Conservation (phyloP, 2,888 invertebrate genomes). For the Girardia tigrina region DNA sequence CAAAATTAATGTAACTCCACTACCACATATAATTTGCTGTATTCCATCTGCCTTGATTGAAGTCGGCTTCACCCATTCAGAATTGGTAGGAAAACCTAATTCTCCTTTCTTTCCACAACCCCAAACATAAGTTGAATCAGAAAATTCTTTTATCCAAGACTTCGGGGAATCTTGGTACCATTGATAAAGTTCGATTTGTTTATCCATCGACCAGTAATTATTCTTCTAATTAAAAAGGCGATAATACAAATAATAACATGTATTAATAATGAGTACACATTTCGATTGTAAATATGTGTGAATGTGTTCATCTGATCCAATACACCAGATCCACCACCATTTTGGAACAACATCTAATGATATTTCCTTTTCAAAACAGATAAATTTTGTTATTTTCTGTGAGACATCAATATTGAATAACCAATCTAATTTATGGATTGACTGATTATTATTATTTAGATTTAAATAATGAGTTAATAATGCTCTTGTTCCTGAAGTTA, state of each 20-base stretch:
- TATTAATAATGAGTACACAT: background rate
- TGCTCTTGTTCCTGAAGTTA: too few species aligned
- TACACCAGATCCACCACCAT: slow-evolving; percentile 40
- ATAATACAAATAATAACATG: too few species aligned
- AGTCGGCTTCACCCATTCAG: slow-evolving; percentile 51
- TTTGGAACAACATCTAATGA: background rate
- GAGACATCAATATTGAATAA: background rate
- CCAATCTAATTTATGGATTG: background rate
- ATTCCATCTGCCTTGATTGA: slow-evolving; percentile 42
- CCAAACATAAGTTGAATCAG: slow-evolving; percentile 57
- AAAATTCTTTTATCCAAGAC: slow-evolving; percentile 59
- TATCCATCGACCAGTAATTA: slow-evolving; percentile 54
- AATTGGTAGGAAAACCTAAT: slow-evolving; percentile 53
- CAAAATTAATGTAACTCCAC: slow-evolving; percentile 59
- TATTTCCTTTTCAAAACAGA: background rate
- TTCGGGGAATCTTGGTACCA: slow-evolving; percentile 57
- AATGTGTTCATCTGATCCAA: background rate
- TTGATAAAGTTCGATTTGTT: slow-evolving; percentile 57
- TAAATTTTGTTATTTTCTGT: background rate
- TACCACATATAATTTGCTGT: slow-evolving; percentile 57
- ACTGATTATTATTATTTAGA: background rate
- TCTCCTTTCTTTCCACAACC: slow-evolving; percentile 59
- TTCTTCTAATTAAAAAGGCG: slow-evolving; percentile 53
- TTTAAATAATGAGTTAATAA: background rate
- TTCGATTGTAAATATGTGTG: background rate